Evolutionary conservation across 2,888 invertebrate genomes (phyloP).

Genomic region (Ornithoptera alexandrae): DNA sequence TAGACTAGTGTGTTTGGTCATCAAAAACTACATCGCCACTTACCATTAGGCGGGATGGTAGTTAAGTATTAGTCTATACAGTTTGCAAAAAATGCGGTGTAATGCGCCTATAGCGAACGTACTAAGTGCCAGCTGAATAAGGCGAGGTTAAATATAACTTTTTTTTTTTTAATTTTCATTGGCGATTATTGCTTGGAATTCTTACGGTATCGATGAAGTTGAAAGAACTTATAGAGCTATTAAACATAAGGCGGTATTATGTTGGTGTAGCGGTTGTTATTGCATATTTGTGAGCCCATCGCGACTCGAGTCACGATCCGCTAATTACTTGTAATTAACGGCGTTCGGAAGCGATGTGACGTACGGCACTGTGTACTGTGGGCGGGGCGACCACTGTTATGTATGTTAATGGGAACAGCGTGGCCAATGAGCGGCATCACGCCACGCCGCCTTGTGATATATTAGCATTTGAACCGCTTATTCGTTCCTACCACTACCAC

Average conservation of each 20-base stretch:
- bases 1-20: too few species aligned
- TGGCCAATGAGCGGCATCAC: slow-evolving; percentile 73
- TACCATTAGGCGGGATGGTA: too few species aligned
- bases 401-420: slow-evolving; percentile 74
- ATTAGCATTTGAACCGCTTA: slow-evolving; percentile 78
- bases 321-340: slow-evolving; percentile 75
- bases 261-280: slow-evolving; percentile 17
- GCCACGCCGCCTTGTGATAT: slow-evolving; percentile 74
- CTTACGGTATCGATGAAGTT: slow-evolving; percentile 7
- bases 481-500: slow-evolving; percentile 57
- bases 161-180: neutral
- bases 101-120: neutral
- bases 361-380: slow-evolving; percentile 46
- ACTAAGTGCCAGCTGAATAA: neutral
- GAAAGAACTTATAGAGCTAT: slow-evolving; percentile 4
- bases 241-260: slow-evolving; percentile 21
- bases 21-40: too few species aligned
- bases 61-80: too few species aligned
- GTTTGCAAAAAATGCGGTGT: too few species aligned
- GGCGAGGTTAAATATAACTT: neutral
- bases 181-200: slow-evolving; percentile 11
- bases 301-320: slow-evolving; percentile 58
- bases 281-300: slow-evolving; percentile 46
- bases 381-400: slow-evolving; percentile 68
- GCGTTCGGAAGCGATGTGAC: slow-evolving; percentile 68